phyloP scores from a whole-genome alignment of 2,113 vertebrate species.

The Grammomys dolichurus region DNA sequence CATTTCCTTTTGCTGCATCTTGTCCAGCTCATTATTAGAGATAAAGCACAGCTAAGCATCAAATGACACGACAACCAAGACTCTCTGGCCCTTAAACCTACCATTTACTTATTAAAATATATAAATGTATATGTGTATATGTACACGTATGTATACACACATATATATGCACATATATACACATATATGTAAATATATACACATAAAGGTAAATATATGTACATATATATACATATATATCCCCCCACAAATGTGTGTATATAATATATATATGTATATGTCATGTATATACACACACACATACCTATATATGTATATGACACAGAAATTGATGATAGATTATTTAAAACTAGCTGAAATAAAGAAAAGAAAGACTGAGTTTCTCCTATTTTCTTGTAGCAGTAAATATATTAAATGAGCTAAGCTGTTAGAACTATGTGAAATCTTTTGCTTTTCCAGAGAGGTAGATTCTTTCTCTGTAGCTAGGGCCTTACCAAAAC shows the following conservation, averaged over 20 bases:
- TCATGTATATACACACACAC: not conserved
- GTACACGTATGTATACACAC: not conserved
- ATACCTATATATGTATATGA: not conserved
- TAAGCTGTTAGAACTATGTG: not conserved
- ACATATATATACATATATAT: not conserved
- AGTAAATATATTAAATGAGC: not conserved
- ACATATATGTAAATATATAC: not conserved
- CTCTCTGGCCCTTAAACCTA: not conserved
- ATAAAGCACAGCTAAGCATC: not conserved
- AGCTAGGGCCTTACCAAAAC: not conserved
- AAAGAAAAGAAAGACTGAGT: not conserved
- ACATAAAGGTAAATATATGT: not conserved
- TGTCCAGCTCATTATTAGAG: not conserved
- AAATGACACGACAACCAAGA: not conserved
- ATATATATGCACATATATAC: not conserved
- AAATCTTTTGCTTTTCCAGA: not conserved
- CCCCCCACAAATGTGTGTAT: not conserved
- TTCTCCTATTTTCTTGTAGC: not conserved
- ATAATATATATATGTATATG: not conserved
- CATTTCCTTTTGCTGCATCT: not conserved
- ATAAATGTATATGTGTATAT: rapidly evolving
- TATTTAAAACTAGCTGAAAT: not conserved
- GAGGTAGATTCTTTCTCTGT: not conserved
- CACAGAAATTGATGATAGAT: not conserved
- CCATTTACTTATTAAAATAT: too few relatives aligned